phyloP scores from a whole-genome alignment of 1,140 invertebrate species.

The Drosophila littoralis region DNA sequence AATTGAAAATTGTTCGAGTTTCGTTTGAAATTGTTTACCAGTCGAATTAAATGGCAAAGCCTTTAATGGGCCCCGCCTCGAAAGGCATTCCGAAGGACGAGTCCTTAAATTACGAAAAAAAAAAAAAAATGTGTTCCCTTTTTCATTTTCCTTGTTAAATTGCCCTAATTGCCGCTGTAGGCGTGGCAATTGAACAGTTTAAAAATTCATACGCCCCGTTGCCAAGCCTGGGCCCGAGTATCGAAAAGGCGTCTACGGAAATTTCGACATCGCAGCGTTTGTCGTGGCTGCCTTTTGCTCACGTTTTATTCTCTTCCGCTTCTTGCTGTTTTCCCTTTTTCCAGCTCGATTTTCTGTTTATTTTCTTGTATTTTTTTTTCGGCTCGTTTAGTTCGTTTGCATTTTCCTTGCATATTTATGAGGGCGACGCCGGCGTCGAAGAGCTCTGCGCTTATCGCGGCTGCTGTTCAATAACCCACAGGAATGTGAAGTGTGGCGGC shows the following conservation, averaged over 20 bases:
- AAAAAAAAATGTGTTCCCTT: conserved; percentile 2
- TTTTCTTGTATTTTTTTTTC: conserved; percentile 17
- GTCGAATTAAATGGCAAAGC: no score
- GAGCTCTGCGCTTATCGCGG: conserved; percentile 8
- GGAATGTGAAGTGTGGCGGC: conserved; percentile 25
- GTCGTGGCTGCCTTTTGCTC: conserved; percentile 19
- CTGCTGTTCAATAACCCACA: conserved; percentile 44
- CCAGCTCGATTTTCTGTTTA: neutral
- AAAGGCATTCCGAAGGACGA: no score
- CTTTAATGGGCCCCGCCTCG: no score
- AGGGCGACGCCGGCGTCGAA: conserved; percentile 41
- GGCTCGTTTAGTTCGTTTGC: conserved; percentile 62
- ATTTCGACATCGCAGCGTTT: conserved; percentile 44
- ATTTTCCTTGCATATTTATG: conserved; percentile 78
- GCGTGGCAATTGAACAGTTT: conserved; percentile 60
- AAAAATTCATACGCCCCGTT: conserved; percentile 39
- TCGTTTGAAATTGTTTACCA: no score
- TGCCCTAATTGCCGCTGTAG: conserved; percentile 56
- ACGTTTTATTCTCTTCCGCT: no score
- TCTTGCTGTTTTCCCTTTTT: neutral
- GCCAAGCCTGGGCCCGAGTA: neutral
- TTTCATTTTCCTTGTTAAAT: conserved; percentile 43
- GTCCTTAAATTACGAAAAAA: no score
- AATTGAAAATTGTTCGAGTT: no score
- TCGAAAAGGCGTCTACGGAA: neutral